Evolutionary conservation across 2,888 invertebrate genomes (phyloP).

Genomic region (Panzeria rudis): DNA sequence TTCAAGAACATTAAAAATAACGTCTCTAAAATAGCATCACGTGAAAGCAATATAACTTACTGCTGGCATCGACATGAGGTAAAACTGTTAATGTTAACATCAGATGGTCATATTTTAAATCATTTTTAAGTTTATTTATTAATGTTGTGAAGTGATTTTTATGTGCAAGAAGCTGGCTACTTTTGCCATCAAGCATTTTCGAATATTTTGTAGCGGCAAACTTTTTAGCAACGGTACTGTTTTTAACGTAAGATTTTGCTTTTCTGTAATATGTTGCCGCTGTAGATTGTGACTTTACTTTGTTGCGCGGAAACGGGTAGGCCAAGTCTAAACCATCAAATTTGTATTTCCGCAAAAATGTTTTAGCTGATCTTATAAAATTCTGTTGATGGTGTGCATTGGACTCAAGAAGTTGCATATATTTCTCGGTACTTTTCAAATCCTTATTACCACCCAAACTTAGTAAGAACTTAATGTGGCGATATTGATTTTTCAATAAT

Average conservation of each 20-base stretch:
- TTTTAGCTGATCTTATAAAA: conserved; percentile 90
- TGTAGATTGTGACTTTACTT: conserved; percentile 90
- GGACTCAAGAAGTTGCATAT: conserved; percentile 88
- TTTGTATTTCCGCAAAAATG: conserved; percentile 89
- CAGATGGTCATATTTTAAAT: conserved; percentile 87
- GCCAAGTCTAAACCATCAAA: conserved; percentile 95
- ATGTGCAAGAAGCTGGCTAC: conserved; percentile 89
- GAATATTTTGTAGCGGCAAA: conserved; percentile 82
- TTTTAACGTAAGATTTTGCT: conserved; percentile 78
- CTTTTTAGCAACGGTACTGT: conserved; percentile 84
- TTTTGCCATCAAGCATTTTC: conserved; percentile 86
- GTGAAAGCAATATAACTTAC: conserved; percentile 84
- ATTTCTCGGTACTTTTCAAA: conserved; percentile 87
- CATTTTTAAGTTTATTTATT: conserved; percentile 88
- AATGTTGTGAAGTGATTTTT: conserved; percentile 90
- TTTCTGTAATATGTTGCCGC: conserved; percentile 83
- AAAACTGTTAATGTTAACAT: conserved; percentile 88
- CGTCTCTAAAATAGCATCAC: not conserved
- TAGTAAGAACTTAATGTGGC: conserved; percentile 88
- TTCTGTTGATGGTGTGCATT: conserved; percentile 87
- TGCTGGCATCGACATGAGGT: conserved; percentile 90
- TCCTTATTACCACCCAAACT: conserved; percentile 92
- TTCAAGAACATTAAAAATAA: not conserved
- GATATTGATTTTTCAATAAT: conserved; percentile 88
- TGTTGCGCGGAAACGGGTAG: conserved; percentile 92